Evolutionary conservation across 2,797 vertebrate species (phyloP), one percentile per base, ranked within the genome.

Genomic region (Enteromius paludinosus): DNA sequence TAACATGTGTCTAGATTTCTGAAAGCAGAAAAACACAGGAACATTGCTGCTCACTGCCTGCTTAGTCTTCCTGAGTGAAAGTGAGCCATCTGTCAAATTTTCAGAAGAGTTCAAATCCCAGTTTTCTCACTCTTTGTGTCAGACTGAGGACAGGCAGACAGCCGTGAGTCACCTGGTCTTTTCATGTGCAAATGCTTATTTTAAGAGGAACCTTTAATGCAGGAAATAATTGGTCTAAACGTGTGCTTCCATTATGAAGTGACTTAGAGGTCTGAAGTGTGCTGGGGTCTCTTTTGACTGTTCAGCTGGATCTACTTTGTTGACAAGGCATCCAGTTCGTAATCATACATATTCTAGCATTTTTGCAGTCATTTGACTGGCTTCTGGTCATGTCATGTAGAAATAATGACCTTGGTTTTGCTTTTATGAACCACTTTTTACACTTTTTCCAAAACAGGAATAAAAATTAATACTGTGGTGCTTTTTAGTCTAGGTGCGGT

Each of bases 171-270:
- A 93, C 88, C 87, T 68, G 66, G 70, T 45, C 86, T 92, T 95
- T 95, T 94, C 91, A 94, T 93, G 92, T 93, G 91, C 89, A 93
- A 95, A 94, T 93, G 90, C 90, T 61, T 45, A 84, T 79, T 85
- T 85, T 93, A 90, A 92, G 90, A 89, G 86, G 86, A 89, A 91
- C 91, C 90, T 92, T 90, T 94, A 92, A 95, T 92, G 90, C 90
- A 93, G 90, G 89, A 90, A 93, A 88, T 93, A 93, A 95, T 95
- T 93, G 92, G 91, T 90, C 89, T 89, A 88, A 92, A 93, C 88
- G 87, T 90, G 92, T 90, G 91, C 87, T 92, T 90, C 93, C 89
- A 92, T 93, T 92, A 93, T 90, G 90, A 88, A 89, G 88, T 90
- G 86, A 90, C 92, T 91, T 88, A 91, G 84, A 69, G 94, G 92